Percentiles rank a stretch among this genome's conserved stretches.
phyloP scores from a whole-genome alignment of 2,888 invertebrate species.

The Latrodectus elegans region DNA sequence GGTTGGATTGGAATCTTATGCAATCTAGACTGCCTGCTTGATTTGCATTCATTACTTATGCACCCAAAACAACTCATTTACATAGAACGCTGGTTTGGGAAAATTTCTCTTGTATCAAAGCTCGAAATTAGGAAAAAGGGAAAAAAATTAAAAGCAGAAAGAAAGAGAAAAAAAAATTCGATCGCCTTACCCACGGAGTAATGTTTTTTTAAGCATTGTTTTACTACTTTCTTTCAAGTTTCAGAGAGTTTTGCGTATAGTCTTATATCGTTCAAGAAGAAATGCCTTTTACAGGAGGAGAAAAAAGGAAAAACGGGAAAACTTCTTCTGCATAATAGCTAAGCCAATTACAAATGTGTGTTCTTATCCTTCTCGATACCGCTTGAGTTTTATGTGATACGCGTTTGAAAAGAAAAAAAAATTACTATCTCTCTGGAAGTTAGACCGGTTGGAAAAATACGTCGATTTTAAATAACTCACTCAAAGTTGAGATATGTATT shows the following conservation, averaged over 20 bases:
- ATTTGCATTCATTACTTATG: conserved; percentile 68
- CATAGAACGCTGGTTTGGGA: conserved; percentile 66
- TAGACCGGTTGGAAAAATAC: not conserved
- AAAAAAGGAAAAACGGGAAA: conserved; percentile 36
- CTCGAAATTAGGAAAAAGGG: conserved; percentile 64
- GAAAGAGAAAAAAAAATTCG: conserved; percentile 48
- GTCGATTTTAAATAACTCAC: not conserved
- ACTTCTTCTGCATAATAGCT: conserved; percentile 67
- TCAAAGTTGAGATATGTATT: not conserved
- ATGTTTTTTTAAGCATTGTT: conserved; percentile 69
- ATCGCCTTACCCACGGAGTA: conserved; percentile 66
- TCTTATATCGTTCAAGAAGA: conserved; percentile 62
- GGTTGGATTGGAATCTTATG: conserved; percentile 24
- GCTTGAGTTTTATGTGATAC: conserved; percentile 23
- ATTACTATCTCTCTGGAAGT: not conserved
- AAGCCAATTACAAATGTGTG: conserved; percentile 67
- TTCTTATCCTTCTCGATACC: conserved; percentile 19
- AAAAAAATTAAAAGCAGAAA: conserved; percentile 29
- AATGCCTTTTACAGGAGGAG: conserved; percentile 18
- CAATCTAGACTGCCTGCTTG: conserved; percentile 55
- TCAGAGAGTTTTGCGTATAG: conserved; percentile 61
- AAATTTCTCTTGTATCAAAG: conserved; percentile 67
- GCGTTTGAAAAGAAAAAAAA: not conserved
- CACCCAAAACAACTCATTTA: conserved; percentile 69
- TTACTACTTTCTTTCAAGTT: conserved; percentile 67